Evolutionary conservation across 2,113 vertebrate genomes (phyloP), one percentile per base, ranked within the genome.

Genomic region (Parus major): DNA sequence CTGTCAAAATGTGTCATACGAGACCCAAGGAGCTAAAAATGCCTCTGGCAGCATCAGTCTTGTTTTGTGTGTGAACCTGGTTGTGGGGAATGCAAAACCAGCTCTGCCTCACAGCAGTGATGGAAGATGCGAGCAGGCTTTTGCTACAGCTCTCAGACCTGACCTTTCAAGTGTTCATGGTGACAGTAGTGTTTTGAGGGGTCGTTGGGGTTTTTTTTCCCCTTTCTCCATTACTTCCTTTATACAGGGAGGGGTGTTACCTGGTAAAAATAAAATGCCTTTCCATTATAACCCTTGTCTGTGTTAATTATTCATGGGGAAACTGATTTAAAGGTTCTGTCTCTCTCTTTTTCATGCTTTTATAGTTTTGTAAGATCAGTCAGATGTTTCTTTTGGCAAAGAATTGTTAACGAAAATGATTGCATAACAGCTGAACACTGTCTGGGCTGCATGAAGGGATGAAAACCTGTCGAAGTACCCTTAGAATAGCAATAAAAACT

Each of bases 261-360:
- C 20, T 92, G 90, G 93, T 29, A 11, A 75, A 96, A 98, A 97
- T 97, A 98, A 98, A 98, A 96, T 90, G 76, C 71, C 86, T 97
- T 98, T 98, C 73, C 77, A 10, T 96, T 93, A 72, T 35, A 86
- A 60, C 39, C 55, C 82, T 80, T 60, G 81, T 95, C 83, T 73
- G 92, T 88, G 85, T 97, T 95, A 85, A 81, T 85, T 95, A 55
- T 90, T 82, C 90, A 80, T 1, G 41, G 60, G 49, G 94, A 79
- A 96, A 87, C 61, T 42, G 55, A 56, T 47, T 17, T 83, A 68
- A 89, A 89, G 35, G n/a, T 86, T 70, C 36, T 12, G 7, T 49
- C 25, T 46, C 21, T 57, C 39, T 47, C 50, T 84, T 86, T 60
- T 75, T 64, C 46, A 22, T 49, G 73, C 24, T 59, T 75, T 87